Conservation (phyloP, 2,797 vertebrate species). For the Saxicola maurus region DNA sequence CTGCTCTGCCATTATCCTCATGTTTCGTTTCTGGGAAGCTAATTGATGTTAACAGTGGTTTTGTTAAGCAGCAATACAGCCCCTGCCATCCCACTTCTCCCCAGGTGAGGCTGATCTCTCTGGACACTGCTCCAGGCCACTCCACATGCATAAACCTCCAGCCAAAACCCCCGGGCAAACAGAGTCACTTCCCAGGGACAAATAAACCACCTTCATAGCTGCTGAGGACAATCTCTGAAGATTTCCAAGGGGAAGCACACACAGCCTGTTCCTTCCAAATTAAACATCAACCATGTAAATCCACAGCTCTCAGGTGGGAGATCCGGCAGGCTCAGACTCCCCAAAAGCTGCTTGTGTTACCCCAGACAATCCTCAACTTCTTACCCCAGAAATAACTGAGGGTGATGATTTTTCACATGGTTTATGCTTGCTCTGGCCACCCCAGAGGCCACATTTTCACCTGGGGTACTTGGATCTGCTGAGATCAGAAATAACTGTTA, state of each 20-base stretch:
- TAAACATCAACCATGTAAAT: background rate
- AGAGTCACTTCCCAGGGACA: background rate
- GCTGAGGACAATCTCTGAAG: background rate
- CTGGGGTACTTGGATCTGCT: background rate
- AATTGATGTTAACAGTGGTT: background rate
- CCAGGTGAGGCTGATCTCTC: background rate
- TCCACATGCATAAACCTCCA: background rate
- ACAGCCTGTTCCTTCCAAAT: background rate
- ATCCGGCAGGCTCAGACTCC: background rate
- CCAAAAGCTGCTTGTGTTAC: background rate
- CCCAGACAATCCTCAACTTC: background rate
- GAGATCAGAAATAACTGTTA: background rate
- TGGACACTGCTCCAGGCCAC: background rate
- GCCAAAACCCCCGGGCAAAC: background rate
- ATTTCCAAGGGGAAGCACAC: background rate
- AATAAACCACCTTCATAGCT: background rate
- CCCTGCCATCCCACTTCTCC: background rate
- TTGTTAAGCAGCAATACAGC: background rate
- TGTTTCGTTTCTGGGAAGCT: background rate
- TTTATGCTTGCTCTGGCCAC: background rate
- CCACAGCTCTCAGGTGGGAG: background rate
- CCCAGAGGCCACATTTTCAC: background rate
- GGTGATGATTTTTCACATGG: background rate
- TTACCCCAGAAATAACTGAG: background rate
- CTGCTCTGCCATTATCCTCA: background rate